A percentile compares a stretch with the other conserved stretches of the same genome.
Evolutionary conservation across 2,797 vertebrate species (phyloP).

Genomic region (Leucoraja ocellata): DNA sequence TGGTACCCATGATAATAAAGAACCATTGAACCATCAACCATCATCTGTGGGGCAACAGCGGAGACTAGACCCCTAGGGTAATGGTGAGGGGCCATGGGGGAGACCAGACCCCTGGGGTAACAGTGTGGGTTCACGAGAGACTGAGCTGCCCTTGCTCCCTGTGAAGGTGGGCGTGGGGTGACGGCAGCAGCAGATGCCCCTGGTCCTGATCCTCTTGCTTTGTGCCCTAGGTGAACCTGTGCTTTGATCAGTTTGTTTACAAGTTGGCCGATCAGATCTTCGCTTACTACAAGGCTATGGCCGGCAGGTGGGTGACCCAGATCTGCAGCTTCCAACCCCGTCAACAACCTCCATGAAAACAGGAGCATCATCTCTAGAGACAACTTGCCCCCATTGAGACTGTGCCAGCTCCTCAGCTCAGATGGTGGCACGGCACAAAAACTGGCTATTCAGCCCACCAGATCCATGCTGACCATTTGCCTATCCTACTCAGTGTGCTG

Average conservation of each 20-base stretch:
- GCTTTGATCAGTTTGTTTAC: conserved; percentile 98
- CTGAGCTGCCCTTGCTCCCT: too few species aligned
- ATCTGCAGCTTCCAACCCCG: neutral
- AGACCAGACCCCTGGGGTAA: neutral
- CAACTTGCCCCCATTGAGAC: neutral
- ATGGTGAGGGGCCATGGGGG: too few species aligned
- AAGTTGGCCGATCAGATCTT: conserved; percentile 98
- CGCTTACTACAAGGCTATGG: conserved; percentile 98
- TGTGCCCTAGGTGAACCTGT: conserved; percentile 81
- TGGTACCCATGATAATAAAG: too few species aligned
- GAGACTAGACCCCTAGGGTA: too few species aligned
- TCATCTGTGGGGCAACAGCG: too few species aligned
- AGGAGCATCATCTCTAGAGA: neutral
- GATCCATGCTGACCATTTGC: too few species aligned
- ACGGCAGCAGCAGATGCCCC: neutral
- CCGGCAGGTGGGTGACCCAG: conserved; percentile 75
- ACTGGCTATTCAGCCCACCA: too few species aligned
- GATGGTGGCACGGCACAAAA: too few species aligned
- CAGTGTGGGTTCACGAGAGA: too few species aligned
- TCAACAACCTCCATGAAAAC: neutral
- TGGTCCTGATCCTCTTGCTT: neutral
- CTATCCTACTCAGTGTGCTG: too few species aligned
- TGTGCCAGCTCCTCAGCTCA: neutral
- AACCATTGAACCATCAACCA: too few species aligned
- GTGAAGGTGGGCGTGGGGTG: neutral